phyloP scores from a whole-genome alignment of 2,888 invertebrate species.

The Troglohyphantes excavatus region DNA sequence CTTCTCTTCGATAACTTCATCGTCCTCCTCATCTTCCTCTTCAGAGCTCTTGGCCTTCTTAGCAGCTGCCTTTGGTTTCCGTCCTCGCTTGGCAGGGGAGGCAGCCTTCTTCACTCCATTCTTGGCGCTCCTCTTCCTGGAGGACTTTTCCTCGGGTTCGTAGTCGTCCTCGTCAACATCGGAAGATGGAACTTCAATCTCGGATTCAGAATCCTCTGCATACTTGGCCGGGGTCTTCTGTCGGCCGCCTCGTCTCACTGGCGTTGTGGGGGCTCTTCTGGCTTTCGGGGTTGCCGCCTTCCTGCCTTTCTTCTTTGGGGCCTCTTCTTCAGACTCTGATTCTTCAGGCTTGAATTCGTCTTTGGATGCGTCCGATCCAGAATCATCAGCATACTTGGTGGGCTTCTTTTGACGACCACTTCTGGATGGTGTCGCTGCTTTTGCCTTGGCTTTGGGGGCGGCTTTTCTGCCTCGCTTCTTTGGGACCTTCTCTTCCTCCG shows the following conservation, averaged over 20 bases:
- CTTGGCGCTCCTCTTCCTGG: slow-evolving; percentile 21
- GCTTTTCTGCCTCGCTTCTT: slow-evolving; percentile 14
- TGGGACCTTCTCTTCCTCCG: slow-evolving; percentile 15
- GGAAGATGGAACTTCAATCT: slow-evolving; percentile 29
- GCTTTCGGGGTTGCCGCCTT: not conserved
- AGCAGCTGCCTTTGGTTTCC: slow-evolving; percentile 20
- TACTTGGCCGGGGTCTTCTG: slow-evolving; percentile 49
- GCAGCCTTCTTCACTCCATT: slow-evolving; percentile 9
- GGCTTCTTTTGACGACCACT: slow-evolving; percentile 24
- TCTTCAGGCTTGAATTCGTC: slow-evolving; percentile 49
- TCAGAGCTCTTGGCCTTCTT: slow-evolving; percentile 53
- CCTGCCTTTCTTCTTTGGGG: slow-evolving; percentile 11
- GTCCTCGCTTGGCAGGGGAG: slow-evolving; percentile 3
- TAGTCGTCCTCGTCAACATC: slow-evolving; percentile 40
- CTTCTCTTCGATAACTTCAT: slow-evolving; percentile 25
- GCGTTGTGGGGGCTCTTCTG: not conserved
- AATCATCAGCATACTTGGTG: slow-evolving; percentile 65
- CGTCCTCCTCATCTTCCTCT: slow-evolving; percentile 22
- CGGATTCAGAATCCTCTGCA: slow-evolving; percentile 64
- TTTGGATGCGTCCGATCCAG: slow-evolving; percentile 49
- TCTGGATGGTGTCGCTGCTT: not conserved
- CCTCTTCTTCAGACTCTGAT: slow-evolving; percentile 50
- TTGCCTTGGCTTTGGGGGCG: slow-evolving; percentile 4
- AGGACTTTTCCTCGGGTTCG: slow-evolving; percentile 9
- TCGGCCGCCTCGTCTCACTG: slow-evolving; percentile 25